These are phyloP conservation scores for Sycophila texana DNA, from an alignment of 2,888 invertebrate genomes.

Conservation along the genomic window DNA sequence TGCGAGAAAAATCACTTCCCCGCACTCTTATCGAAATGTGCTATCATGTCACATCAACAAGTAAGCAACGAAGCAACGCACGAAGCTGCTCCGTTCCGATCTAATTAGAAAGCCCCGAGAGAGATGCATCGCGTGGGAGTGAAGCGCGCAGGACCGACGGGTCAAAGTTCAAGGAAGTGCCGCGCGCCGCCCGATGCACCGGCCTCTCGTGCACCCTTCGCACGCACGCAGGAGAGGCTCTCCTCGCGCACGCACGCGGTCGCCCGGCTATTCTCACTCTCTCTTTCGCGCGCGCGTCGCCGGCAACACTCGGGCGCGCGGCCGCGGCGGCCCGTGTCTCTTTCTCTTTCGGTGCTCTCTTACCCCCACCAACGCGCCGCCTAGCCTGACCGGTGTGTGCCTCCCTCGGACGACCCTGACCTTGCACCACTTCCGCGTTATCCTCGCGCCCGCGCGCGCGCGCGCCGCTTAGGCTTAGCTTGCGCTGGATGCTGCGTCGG, in stretches of 20 bases:
- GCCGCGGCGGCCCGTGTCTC: slow-evolving; percentile 13
- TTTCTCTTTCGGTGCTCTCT: slow-evolving; percentile 47
- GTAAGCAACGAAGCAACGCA: too few species aligned
- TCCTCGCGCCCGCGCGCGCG: slow-evolving; percentile 65
- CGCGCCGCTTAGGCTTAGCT: slow-evolving; percentile 45
- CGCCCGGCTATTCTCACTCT: slow-evolving; percentile 22
- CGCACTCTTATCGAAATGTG: too few species aligned
- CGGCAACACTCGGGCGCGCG: slow-evolving; percentile 34
- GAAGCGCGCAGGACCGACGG: too few species aligned
- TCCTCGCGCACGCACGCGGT: slow-evolving; percentile 33
- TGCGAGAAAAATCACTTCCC: too few species aligned
- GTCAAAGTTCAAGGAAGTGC: too few species aligned
- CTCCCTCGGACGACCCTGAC: slow-evolving; percentile 74
- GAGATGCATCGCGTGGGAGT: too few species aligned
- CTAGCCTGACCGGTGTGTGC: slow-evolving; percentile 47
- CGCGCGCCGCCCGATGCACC: too few species aligned
- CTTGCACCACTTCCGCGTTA: slow-evolving; percentile 74
- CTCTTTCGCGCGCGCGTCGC: slow-evolving; percentile 29
- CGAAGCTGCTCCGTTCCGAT: too few species aligned
- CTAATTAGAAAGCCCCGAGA: too few species aligned
- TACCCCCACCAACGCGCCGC: slow-evolving; percentile 37
- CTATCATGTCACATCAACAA: too few species aligned
- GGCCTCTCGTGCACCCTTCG: not conserved
- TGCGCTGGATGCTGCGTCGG: not conserved
- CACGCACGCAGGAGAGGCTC: not conserved